Base-by-base conservation (phyloP, 2,113 vertebrate species). In the Phyllopteryx taeniolatus region DNA sequence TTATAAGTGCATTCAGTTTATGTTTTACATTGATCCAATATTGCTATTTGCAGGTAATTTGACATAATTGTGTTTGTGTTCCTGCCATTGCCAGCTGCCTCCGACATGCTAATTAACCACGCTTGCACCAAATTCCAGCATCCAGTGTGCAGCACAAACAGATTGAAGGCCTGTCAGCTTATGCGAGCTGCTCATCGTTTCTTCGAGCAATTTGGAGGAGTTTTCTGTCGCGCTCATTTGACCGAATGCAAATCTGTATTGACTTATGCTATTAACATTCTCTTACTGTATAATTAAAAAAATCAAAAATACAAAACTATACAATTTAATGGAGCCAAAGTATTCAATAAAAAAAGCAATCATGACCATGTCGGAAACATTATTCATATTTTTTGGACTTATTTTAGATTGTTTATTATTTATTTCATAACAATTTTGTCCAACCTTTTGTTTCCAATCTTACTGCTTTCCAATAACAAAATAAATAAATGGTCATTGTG, bases 141-240 rank as follows among this genome's bases (percentile, higher is more conserved):
- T 68, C 60, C 66, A 81, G 71, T 73, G 78, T 19, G 72, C 66
- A 68, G 51, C 72, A 60, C 57, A 73, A 61, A 43, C 71, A 77
- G 49, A 76, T 78, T 86, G n/a, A 57, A 72, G 56, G 68, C 62
- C 79, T 79, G 75, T 75, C 76, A 53, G 79, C 63, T 77, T 82
- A 80, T 59, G 73, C 54, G 43, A 71, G 64, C 76, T 61, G 35
- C 62, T 84, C 49, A 35, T 78, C 44, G 57, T 71, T 72, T 81
- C 43, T 33, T 67, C 70, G 20, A 70, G 61, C 33, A 31, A 72
- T 31, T 68, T 66, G 42, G 33, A 72, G 63, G 49, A 53, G 8
- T 74, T 59, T 67, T 72, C 22, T 63, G 57, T 27, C 15, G 42
- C 47, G 14, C 19, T 31, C 31, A 54, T 62, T 14, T 9, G 67